Base-by-base conservation (phyloP, 2,888 invertebrate genomes). In the Archaeoteleia sp. region DNA sequence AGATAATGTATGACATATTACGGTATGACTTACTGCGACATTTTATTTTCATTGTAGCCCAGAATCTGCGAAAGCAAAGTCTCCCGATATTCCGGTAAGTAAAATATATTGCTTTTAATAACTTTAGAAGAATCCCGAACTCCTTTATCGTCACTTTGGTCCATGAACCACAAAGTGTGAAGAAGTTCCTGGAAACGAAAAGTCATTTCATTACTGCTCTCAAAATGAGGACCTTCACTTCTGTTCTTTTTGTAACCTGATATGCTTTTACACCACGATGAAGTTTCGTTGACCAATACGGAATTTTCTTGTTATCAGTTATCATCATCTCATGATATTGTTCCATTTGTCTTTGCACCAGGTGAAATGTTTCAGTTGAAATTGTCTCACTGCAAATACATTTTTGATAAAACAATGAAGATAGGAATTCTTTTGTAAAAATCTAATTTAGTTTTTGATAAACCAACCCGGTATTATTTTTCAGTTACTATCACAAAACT, bases 61-160 rank as follows among this genome's bases (percentile, higher is more conserved):
- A 93, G 88, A 77, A 97, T 87, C 72, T 96, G 90, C 45, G 90
- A 89, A 55, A 96, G 87, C 78, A 96, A 90, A 73, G 96, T 91
- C 86, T 98, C 98, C 70, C 98, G 89, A 85, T 97, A 97, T 86
- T 98, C 98, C 75, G 94, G 88, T 37, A 96, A 93, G 86, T 98
- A 98, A 86, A 98, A 95, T 71, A 96, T 91, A 85, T 95, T 95
- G 85, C 94, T 93, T 86, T 96, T 93, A 73, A 98, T 91, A 76
- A 95, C 93, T 86, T 91, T 92, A 30, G 95, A 92, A 9, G 95
- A 93, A 51, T 93, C 92, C 72, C 89, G 88, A 0, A 96, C 92
- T 14, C 89, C 88, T 27, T 87, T 86, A 80, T 95, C 93, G 1
- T 86, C 82, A 62, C 91, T 91, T 81, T 89, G 91, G 84, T 95